Conservation (phyloP, 1,140 invertebrate genomes). For the Reticulitermes speratus region DNA sequence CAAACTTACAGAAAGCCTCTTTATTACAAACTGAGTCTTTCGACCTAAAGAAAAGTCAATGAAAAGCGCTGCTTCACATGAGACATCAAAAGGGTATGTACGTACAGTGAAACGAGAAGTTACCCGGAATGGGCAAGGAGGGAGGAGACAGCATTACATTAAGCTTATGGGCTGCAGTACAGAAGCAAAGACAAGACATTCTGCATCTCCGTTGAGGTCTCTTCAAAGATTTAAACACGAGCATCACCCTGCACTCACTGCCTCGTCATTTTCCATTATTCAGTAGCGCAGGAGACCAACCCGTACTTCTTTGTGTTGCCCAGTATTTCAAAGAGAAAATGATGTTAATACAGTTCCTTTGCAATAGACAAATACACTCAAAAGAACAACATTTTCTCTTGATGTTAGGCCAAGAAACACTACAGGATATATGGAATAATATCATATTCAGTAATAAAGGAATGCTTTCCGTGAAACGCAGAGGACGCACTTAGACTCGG, state of each 20-base stretch:
- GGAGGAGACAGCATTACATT: background rate
- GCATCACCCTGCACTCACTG: background rate
- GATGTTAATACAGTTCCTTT: background rate
- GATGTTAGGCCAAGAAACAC: background rate
- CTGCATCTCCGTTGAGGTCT: background rate
- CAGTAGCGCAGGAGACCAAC: background rate
- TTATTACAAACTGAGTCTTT: background rate
- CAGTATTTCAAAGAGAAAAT: background rate
- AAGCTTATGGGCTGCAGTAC: constrained; percentile 2
- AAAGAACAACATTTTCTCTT: constrained; percentile 13
- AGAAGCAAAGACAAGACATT: background rate
- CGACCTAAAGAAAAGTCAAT: background rate
- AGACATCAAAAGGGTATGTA: background rate
- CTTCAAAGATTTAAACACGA: constrained; percentile 13
- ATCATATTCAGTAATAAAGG: background rate
- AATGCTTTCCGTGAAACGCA: background rate
- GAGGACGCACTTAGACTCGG: background rate
- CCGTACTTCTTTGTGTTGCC: background rate
- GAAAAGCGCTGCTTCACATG: background rate
- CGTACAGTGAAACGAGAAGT: background rate
- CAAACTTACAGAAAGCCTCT: background rate
- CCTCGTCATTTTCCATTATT: background rate
- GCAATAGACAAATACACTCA: background rate
- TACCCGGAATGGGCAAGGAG: background rate
- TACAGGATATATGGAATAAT: background rate